phyloP scores from a whole-genome alignment of 2,888 invertebrate genomes.

The Drosophila parthenogenetica region DNA sequence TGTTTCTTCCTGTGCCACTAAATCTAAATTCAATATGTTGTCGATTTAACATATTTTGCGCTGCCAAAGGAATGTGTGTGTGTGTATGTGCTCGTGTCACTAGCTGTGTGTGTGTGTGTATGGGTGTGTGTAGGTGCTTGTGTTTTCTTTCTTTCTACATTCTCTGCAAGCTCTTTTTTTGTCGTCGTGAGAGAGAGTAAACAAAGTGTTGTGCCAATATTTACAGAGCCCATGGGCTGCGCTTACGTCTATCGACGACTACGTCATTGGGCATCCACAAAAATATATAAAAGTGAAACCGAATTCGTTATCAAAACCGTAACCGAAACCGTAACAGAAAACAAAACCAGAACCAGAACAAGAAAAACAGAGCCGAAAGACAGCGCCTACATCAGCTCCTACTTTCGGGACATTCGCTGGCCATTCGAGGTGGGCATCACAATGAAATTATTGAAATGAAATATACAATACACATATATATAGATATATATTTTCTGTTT shows the following conservation, averaged over 20 bases:
- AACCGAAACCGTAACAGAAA: conserved; percentile 15
- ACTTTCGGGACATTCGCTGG: conserved; percentile 12
- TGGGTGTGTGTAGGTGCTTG: conserved; percentile 2
- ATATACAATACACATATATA: conserved; percentile 20
- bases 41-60: conserved; percentile 71
- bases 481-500: conserved; percentile 37
- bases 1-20: conserved; percentile 50
- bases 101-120: conserved; percentile 4
- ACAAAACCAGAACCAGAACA: conserved; percentile 5
- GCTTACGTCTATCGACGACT: conserved; percentile 54
- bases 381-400: not conserved
- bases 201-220: conserved; percentile 76
- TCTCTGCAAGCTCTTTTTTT: conserved; percentile 18
- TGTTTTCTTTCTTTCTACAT: not conserved
- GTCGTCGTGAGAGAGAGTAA: conserved; percentile 42
- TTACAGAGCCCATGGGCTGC: conserved; percentile 65
- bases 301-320: conserved; percentile 9
- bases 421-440: conserved; percentile 39
- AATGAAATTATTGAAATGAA: conserved; percentile 72
- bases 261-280: conserved; percentile 47
- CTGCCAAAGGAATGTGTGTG: not conserved
- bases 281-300: not conserved
- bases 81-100: not conserved
- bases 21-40: conserved; percentile 79
- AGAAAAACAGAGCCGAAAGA: not conserved